A percentile compares a stretch with the other conserved stretches of the same genome.
phyloP scores from a whole-genome alignment of 2,113 vertebrate species.

The Actinemys pallida region DNA sequence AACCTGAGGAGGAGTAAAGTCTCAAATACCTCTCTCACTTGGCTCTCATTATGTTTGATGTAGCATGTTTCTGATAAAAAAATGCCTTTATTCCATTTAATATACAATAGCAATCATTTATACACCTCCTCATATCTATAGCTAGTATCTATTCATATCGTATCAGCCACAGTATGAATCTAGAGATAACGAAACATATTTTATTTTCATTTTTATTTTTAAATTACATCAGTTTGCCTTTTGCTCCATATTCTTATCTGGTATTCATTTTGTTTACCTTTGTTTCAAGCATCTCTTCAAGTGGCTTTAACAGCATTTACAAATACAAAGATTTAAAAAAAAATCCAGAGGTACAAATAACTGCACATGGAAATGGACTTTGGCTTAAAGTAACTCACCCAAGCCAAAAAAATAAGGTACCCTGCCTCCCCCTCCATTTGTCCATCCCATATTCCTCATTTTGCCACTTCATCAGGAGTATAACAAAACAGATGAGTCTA shows the following conservation, averaged over 20 bases:
- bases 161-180: neutral
- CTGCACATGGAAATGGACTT: accelerated
- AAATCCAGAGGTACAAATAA: neutral
- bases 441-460: accelerated
- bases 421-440: too few species aligned
- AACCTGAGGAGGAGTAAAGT: constrained; percentile 50
- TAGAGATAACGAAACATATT: neutral
- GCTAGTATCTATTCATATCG: neutral
- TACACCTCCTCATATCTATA: neutral
- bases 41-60: constrained; percentile 40
- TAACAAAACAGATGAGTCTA: neutral
- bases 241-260: neutral
- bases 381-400: neutral
- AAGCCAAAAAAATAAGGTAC: neutral
- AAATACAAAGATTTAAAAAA: neutral
- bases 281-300: neutral
- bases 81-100: neutral
- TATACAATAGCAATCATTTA: neutral
- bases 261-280: neutral
- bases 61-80: constrained; percentile 37
- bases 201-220: constrained; percentile 22
- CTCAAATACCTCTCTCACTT: constrained; percentile 40
- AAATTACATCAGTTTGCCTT: neutral
- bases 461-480: neutral
- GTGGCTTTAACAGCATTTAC: neutral